Conservation (phyloP, 2,888 invertebrate genomes). For the Campaea margaritaria region DNA sequence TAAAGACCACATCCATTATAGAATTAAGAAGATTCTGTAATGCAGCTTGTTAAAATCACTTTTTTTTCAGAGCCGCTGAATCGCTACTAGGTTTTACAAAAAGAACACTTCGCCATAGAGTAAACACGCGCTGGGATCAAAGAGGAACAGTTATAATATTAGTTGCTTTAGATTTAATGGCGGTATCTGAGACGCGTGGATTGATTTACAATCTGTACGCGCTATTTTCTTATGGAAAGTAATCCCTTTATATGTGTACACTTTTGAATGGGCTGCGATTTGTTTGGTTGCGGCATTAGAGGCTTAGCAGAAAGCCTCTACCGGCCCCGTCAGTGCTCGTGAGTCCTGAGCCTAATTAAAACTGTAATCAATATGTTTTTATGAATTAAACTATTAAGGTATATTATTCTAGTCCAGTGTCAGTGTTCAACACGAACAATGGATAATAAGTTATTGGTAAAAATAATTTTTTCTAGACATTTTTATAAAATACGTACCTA, state of each 20-base stretch:
- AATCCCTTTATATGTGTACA: conserved; percentile 46
- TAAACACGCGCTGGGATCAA: conserved; percentile 51
- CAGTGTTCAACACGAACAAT: too few relatives aligned
- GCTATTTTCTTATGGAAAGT: conserved; percentile 41
- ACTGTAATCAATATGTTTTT: too few relatives aligned
- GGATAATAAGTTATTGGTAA: too few relatives aligned
- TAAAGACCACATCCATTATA: too few relatives aligned
- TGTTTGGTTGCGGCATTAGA: background rate
- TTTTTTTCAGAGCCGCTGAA: conserved; percentile 7
- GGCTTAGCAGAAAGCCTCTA: background rate
- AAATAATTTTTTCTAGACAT: too few relatives aligned
- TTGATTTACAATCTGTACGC: conserved; percentile 49
- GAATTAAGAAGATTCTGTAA: too few relatives aligned
- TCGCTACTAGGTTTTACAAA: conserved; percentile 22
- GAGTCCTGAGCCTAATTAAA: too few relatives aligned
- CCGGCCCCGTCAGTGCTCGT: background rate
- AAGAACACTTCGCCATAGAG: conserved; percentile 25
- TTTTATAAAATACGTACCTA: too few relatives aligned
- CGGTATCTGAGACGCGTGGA: conserved; percentile 47
- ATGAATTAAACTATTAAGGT: too few relatives aligned
- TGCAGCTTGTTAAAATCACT: background rate
- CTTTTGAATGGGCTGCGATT: conserved; percentile 1
- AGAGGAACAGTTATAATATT: conserved; percentile 47
- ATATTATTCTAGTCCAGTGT: too few relatives aligned
- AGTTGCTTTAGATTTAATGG: conserved; percentile 48